Evolutionary conservation across 2,888 invertebrate genomes (phyloP).

Genomic region (Achlya flavicornis): DNA sequence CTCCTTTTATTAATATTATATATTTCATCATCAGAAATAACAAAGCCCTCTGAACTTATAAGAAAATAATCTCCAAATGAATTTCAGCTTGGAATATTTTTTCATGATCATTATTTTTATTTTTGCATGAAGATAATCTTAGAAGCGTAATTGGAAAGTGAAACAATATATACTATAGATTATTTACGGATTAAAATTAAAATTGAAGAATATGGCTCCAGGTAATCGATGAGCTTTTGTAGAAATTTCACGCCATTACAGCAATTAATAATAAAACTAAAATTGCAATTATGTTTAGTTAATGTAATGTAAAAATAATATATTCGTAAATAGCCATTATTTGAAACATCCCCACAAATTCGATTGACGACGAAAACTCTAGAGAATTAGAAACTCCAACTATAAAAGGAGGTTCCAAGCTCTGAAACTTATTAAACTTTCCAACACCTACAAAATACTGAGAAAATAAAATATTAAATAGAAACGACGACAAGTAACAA

Average conservation of each 20-base stretch:
- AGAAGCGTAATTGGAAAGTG: too few relatives aligned
- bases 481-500: conserved; percentile 9
- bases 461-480: conserved; percentile 14
- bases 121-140: not conserved
- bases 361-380: not conserved
- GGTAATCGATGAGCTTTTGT: too few relatives aligned
- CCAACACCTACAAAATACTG: conserved; percentile 4
- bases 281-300: too few relatives aligned
- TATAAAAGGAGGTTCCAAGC: not conserved
- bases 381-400: conserved; percentile 3
- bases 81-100: not conserved
- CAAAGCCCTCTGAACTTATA: conserved; percentile 12
- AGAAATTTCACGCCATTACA: not conserved
- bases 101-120: not conserved
- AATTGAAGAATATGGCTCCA: too few relatives aligned
- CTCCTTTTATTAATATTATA: not conserved
- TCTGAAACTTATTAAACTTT: conserved; percentile 4
- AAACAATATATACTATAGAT: not conserved
- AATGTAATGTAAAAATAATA: too few relatives aligned
- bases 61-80: not conserved
- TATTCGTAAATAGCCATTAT: not conserved
- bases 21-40: conserved; percentile 28
- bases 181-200: not conserved
- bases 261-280: not conserved
- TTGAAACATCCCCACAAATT: not conserved